A percentile compares a stretch with the other conserved stretches of the same genome.
These are phyloP conservation scores for Brenthis hecate DNA, from an alignment of 2,888 invertebrate species.

Conservation along the genomic window DNA sequence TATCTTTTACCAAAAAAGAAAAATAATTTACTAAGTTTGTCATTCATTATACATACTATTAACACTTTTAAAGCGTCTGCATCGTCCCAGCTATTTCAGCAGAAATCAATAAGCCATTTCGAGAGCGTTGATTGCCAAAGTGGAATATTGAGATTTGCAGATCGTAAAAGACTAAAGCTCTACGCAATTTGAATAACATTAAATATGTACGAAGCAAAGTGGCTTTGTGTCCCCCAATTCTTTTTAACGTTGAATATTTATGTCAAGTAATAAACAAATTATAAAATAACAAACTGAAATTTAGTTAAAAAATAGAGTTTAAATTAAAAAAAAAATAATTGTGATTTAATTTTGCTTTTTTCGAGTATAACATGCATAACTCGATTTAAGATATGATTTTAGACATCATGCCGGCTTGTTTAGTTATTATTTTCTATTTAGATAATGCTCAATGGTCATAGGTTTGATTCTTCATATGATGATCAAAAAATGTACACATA, in stretches of 20 bases:
- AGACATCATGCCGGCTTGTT: no score
- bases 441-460: no score
- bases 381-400: no score
- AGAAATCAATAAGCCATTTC: constrained; percentile 28
- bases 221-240: not conserved
- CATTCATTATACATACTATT: not conserved
- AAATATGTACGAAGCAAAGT: not conserved
- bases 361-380: no score
- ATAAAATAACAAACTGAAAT: not conserved
- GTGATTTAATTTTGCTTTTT: not conserved
- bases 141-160: constrained; percentile 27
- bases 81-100: constrained; percentile 21
- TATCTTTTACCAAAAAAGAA: no score
- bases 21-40: no score
- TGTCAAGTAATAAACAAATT: not conserved
- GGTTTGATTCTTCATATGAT: no score
- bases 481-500: no score
- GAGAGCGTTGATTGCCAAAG: constrained; percentile 18
- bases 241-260: not conserved
- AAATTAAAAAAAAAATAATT: not conserved
- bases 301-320: not conserved
- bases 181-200: constrained; percentile 21
- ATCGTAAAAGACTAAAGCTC: constrained; percentile 25
- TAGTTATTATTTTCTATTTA: no score
- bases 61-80: constrained; percentile 4